Evolutionary conservation across 1,140 invertebrate genomes (phyloP), one percentile per base, ranked within the genome.

Genomic region (Neocloeon triangulifer): DNA sequence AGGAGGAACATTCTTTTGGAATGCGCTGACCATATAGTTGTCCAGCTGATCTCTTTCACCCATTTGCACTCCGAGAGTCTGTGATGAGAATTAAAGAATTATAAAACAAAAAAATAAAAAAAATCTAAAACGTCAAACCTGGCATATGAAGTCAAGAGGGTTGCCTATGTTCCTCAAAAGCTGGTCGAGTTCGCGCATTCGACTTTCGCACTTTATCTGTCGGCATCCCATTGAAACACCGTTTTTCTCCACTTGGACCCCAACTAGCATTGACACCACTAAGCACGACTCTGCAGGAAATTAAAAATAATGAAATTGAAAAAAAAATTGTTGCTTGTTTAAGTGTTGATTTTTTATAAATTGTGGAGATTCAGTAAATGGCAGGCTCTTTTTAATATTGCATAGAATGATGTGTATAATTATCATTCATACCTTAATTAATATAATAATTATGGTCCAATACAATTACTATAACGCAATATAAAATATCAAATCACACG

Each of bases 141-240:
- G 77, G 40, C 79, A 81, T 69, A 85, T 78, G 44, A 82, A 82
- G 45, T 80, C 72, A 19, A 84, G 51, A 0, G 79, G 79, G 51
- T 77, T 78, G 39, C 79, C 73, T 22, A 69, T 64, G 1, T 69
- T 64, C 23, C 74, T 52, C 19, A 85, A 56, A 35, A 86, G 61
- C 42, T 80, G 73, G 47, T 82, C 79, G 34, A 85, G 51, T 49
- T 84, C 79, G 17, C 76, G 56, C 16, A 84, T 54, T 33, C 73
- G 61, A 43, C 77, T 81, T 51, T 82, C 78, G 49, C 78, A 84
- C 48, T 85, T 84, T 30, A 86, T 69, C 42, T 77, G 73, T 9
- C 74, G 55, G 10, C 70, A 63, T 1, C 80, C 80, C 4, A 82
- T 56, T 1, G 72, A 62, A 39, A 66, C 64, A 2, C 73, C 75